Conservation (phyloP, 1,140 invertebrate species). For the Manduca sexta region DNA sequence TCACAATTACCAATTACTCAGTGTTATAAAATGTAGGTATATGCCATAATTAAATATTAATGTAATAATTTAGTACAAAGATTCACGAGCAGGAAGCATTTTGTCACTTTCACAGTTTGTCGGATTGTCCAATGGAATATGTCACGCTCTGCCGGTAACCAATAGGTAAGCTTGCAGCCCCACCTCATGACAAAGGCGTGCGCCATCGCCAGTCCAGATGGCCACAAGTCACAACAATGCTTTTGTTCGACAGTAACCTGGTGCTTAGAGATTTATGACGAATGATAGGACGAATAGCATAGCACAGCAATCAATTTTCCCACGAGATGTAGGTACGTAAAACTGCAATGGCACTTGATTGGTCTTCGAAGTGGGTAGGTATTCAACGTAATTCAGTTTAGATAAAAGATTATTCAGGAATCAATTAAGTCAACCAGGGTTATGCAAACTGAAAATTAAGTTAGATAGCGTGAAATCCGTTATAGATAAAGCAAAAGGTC, state of each 20-base stretch:
- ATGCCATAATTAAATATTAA: slow-evolving; percentile 38
- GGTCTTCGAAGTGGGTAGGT: too few species aligned
- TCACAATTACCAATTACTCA: neutral
- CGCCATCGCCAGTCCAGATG: slow-evolving; percentile 38
- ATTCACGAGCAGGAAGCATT: slow-evolving; percentile 36
- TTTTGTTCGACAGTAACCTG: slow-evolving; percentile 20
- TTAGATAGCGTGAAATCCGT: too few species aligned
- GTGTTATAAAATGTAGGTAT: too few species aligned
- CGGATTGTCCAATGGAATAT: slow-evolving; percentile 63
- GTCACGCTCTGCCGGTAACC: slow-evolving; percentile 65
- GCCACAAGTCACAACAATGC: slow-evolving; percentile 36
- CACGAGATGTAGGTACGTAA: too few species aligned
- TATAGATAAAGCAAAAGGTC: too few species aligned
- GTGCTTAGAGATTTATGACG: slow-evolving; percentile 3
- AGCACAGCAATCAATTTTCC: neutral
- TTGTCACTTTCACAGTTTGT: slow-evolving; percentile 61
- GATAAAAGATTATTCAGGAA: too few species aligned
- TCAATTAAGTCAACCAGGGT: too few species aligned
- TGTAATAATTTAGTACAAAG: slow-evolving; percentile 52
- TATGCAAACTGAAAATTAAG: too few species aligned
- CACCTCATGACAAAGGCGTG: slow-evolving; percentile 61
- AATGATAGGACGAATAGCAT: neutral
- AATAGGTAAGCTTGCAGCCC: slow-evolving; percentile 56
- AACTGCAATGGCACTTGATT: too few species aligned
- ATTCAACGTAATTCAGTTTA: too few species aligned